Percentiles rank a stretch among this genome's conserved stretches.
Evolutionary conservation across 2,113 vertebrate species (phyloP).

Genomic region (Ctenodactylus gundi): DNA sequence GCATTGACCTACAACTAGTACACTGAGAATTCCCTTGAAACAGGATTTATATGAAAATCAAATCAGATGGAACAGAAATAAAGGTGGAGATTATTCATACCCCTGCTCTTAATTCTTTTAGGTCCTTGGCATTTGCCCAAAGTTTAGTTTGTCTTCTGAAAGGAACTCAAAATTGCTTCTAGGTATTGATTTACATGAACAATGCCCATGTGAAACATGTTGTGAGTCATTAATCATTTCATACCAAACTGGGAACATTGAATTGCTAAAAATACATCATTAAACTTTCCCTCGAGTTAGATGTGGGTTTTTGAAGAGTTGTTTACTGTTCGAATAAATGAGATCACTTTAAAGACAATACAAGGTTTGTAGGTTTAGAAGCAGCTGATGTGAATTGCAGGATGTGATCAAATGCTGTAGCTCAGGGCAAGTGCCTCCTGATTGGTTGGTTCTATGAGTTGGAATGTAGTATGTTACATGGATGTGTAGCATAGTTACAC

Average conservation of each 20-base stretch:
- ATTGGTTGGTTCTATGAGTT: neutral
- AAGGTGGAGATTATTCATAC: neutral
- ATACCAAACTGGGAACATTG: neutral
- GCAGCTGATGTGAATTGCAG: neutral
- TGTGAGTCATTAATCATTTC: neutral
- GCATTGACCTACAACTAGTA: neutral
- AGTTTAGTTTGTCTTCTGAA: neutral
- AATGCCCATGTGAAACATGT: neutral
- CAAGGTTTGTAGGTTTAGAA: neutral
- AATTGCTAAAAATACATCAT: neutral
- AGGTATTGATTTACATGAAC: neutral
- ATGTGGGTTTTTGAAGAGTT: neutral
- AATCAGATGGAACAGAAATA: neutral
- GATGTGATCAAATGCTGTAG: neutral
- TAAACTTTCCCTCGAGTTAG: neutral
- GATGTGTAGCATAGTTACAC: neutral
- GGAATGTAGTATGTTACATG: neutral
- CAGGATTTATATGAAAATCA: slow-evolving; percentile 41
- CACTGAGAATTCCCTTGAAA: neutral
- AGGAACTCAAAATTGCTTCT: neutral
- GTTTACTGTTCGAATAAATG: neutral
- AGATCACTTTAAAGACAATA: neutral
- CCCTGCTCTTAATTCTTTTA: slow-evolving; percentile 16
- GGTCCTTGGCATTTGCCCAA: neutral
- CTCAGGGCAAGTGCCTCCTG: neutral